Conservation (phyloP, 2,113 vertebrate genomes). For the Catharus minimus region DNA sequence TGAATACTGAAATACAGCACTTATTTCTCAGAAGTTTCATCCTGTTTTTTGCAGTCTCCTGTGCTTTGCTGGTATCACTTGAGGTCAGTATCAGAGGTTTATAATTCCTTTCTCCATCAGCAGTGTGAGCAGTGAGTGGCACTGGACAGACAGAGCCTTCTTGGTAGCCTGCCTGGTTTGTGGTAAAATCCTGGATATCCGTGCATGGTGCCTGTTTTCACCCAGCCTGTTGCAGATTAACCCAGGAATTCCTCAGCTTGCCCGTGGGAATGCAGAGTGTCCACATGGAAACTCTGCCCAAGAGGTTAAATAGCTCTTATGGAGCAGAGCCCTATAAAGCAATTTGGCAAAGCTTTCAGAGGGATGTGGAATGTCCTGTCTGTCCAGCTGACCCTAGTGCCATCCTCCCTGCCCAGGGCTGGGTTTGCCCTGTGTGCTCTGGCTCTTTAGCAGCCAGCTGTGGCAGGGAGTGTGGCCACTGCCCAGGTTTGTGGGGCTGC, state of each 20-base stretch:
- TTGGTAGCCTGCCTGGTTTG: not conserved
- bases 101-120: fast-evolving
- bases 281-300: not conserved
- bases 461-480: not conserved
- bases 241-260: not conserved
- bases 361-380: not conserved
- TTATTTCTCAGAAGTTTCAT: not conserved
- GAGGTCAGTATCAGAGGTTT: not conserved
- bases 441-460: not conserved
- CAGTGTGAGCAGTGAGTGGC: not conserved
- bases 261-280: not conserved
- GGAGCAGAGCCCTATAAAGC: not conserved
- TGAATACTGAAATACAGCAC: not conserved
- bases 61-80: fast-evolving
- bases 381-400: not conserved
- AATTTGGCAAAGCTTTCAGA: not conserved
- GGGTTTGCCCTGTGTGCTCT: not conserved
- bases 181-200: not conserved
- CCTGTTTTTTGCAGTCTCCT: not conserved
- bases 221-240: not conserved
- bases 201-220: fast-evolving
- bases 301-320: not conserved
- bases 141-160: not conserved
- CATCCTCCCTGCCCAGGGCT: not conserved
- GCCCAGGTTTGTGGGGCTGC: fast-evolving